phyloP scores from a whole-genome alignment of 2,113 vertebrate species.

The Ranitomeya variabilis region DNA sequence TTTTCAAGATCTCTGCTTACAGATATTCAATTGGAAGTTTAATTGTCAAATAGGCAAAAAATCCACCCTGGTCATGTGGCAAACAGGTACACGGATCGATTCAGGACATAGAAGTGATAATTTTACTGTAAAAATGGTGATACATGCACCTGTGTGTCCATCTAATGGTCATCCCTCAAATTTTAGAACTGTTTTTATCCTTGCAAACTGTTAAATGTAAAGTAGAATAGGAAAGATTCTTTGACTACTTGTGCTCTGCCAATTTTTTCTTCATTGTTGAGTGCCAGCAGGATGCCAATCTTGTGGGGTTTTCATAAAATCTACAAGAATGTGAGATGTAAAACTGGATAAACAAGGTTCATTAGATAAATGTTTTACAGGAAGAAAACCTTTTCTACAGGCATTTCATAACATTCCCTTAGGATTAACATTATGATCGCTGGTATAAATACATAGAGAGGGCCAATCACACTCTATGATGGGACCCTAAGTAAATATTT shows the following conservation, averaged over 20 bases:
- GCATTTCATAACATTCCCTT: slow-evolving; percentile 50
- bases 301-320: not conserved
- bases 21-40: no score
- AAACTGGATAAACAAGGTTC: slow-evolving; percentile 11
- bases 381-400: slow-evolving; percentile 56
- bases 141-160: not conserved
- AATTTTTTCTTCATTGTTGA: not conserved
- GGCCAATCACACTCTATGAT: slow-evolving; percentile 53
- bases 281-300: not conserved
- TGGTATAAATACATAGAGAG: slow-evolving; percentile 16
- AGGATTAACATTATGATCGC: slow-evolving; percentile 50
- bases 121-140: not conserved
- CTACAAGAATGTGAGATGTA: not conserved
- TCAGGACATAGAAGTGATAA: not conserved
- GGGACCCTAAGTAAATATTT: slow-evolving; percentile 60
- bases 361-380: slow-evolving; percentile 46
- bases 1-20: no score
- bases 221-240: not conserved
- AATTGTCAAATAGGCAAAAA: no score
- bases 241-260: not conserved
- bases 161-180: not conserved
- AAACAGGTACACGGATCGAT: not conserved
- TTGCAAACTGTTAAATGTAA: not conserved
- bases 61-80: no score
- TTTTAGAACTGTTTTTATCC: not conserved